phyloP scores from a whole-genome alignment of 2,888 invertebrate species.

The Ochropleura plecta region DNA sequence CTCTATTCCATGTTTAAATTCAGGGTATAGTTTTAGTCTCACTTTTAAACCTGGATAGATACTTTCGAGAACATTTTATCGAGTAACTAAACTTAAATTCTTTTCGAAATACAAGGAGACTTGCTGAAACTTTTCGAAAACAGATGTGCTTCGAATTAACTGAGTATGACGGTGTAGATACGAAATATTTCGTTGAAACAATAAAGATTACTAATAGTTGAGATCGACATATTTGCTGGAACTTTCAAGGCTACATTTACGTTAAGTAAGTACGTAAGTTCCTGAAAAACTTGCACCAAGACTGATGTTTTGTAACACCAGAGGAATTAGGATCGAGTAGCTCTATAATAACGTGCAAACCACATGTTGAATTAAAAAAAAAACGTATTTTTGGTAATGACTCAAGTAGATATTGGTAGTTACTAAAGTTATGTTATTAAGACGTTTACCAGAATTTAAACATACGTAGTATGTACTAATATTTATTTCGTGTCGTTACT shows the following conservation, averaged over 20 bases:
- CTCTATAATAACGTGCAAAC: slow-evolving; percentile 21
- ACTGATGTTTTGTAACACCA: neutral
- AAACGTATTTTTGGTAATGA: slow-evolving; percentile 11
- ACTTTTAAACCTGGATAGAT: slow-evolving; percentile 9
- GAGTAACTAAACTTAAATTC: slow-evolving; percentile 28
- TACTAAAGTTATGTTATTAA: neutral
- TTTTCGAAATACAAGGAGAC: slow-evolving; percentile 38
- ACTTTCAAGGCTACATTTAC: slow-evolving; percentile 7
- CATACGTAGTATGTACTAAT: neutral
- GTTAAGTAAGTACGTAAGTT: neutral
- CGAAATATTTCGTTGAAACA: slow-evolving; percentile 16
- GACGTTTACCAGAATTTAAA: neutral
- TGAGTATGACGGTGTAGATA: neutral
- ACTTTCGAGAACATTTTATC: slow-evolving; percentile 8
- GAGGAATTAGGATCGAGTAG: neutral
- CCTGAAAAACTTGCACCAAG: neutral
- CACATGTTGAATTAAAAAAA: slow-evolving; percentile 34
- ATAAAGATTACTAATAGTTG: slow-evolving; percentile 9
- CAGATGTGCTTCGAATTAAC: slow-evolving; percentile 34
- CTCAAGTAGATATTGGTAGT: neutral
- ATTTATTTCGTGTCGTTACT: no score
- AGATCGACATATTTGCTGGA: slow-evolving; percentile 4
- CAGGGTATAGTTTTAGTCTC: slow-evolving; percentile 1
- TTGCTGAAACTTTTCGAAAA: slow-evolving; percentile 43
- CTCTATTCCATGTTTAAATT: slow-evolving; percentile 1